phyloP scores from a whole-genome alignment of 23 tunicate genomes.

The Halocynthia roretzi region DNA sequence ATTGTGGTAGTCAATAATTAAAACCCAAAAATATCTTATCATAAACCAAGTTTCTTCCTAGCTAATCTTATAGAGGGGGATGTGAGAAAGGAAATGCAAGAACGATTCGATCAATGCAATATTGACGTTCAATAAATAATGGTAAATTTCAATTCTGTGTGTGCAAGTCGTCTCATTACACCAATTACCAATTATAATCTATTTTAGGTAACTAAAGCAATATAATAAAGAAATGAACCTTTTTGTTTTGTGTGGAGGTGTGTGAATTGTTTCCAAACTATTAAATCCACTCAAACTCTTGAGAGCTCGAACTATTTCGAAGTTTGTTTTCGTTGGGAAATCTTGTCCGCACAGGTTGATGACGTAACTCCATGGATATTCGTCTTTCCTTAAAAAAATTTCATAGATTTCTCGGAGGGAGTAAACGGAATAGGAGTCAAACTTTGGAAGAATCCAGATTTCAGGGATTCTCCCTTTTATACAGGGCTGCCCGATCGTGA shows the following conservation, averaged over 20 bases:
- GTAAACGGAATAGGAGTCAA: too few species aligned
- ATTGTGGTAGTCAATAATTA: not conserved
- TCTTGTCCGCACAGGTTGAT: conserved; percentile 95
- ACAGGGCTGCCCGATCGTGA: too few species aligned
- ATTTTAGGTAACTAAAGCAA: too few species aligned
- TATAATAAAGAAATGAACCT: conserved; percentile 22
- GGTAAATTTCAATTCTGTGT: too few species aligned
- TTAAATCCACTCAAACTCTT: conserved; percentile 64
- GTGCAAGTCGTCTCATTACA: not conserved
- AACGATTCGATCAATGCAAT: conserved; percentile 9
- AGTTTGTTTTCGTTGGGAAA: conserved; percentile 87
- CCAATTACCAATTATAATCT: not conserved
- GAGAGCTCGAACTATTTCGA: conserved; percentile 59
- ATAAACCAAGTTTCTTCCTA: not conserved
- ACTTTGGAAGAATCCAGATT: too few species aligned
- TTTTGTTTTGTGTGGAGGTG: conserved; percentile 69
- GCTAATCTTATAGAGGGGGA: not conserved
- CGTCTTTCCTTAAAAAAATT: conserved; percentile 8
- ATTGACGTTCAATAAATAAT: conserved; percentile 22
- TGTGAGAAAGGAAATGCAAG: not conserved
- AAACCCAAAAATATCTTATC: too few species aligned
- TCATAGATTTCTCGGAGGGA: too few species aligned
- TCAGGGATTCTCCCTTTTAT: too few species aligned
- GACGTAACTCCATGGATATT: conserved; percentile 80
- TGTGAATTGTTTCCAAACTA: conserved; percentile 53